Conservation (phyloP, 2,888 invertebrate species). For the Rosalia funebris region DNA sequence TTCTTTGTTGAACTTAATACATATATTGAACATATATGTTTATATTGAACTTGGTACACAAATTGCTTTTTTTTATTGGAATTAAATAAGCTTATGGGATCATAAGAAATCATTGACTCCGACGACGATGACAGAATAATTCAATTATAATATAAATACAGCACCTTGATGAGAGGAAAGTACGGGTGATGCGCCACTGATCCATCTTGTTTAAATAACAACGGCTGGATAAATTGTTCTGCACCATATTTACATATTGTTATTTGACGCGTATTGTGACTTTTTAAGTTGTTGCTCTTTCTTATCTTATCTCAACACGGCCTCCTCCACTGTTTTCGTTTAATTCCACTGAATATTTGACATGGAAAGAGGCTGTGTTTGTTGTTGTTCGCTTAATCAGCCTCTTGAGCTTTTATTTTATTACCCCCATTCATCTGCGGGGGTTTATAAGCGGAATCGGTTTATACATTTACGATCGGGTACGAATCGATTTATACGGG, state of each 20-base stretch:
- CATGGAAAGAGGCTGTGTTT: slow-evolving; percentile 17
- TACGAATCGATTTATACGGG: too few relatives aligned
- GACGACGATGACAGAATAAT: too few relatives aligned
- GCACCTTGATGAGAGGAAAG: too few relatives aligned
- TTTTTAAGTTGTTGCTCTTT: slow-evolving; percentile 47
- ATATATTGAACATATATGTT: too few relatives aligned
- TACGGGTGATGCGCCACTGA: slow-evolving; percentile 19
- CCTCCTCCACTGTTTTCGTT: slow-evolving; percentile 45
- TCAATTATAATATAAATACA: too few relatives aligned
- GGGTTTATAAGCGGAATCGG: background rate
- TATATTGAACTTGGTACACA: too few relatives aligned
- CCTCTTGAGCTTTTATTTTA: background rate
- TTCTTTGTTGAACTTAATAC: too few relatives aligned
- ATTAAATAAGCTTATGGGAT: background rate
- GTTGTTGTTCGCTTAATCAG: slow-evolving; percentile 15
- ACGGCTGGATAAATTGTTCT: slow-evolving; percentile 59
- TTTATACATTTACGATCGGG: too few relatives aligned
- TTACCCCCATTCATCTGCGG: background rate
- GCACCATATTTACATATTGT: slow-evolving; percentile 57
- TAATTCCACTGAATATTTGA: slow-evolving; percentile 36
- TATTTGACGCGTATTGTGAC: slow-evolving; percentile 52
- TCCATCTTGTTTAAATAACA: slow-evolving; percentile 57
- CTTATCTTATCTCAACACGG: slow-evolving; percentile 45
- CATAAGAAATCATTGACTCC: too few relatives aligned
- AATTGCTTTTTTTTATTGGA: background rate